A percentile compares a stretch with the other conserved stretches of the same genome.
phyloP scores from a whole-genome alignment of 1,140 invertebrate species.

The Drosophila busckii region DNA sequence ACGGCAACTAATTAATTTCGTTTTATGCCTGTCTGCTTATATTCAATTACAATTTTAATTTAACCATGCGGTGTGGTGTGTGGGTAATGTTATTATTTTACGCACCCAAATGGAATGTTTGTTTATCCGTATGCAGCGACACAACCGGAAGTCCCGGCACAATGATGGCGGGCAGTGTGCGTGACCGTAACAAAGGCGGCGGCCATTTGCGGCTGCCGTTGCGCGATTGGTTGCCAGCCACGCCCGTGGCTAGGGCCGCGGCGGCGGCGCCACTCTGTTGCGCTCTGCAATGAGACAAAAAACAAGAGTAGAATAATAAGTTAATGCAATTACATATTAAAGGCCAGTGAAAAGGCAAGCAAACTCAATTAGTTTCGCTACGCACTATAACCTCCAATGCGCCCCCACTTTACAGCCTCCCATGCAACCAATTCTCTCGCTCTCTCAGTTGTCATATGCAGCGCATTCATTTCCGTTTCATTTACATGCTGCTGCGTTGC shows the following conservation, averaged over 20 bases:
- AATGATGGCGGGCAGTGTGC: slow-evolving; percentile 93
- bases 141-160: slow-evolving; percentile 91
- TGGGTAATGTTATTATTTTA: slow-evolving; percentile 15
- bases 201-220: slow-evolving; percentile 79
- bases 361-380: slow-evolving; percentile 59
- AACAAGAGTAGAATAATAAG: slow-evolving; percentile 56
- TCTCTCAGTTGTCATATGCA: slow-evolving; percentile 1
- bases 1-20: no score
- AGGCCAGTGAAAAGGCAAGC: slow-evolving; percentile 31
- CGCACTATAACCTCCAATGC: not conserved
- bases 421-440: not conserved
- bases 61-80: not conserved
- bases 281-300: slow-evolving; percentile 50
- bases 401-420: no score
- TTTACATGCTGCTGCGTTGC: slow-evolving; percentile 54
- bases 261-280: slow-evolving; percentile 81
- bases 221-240: slow-evolving; percentile 58
- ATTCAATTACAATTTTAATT: slow-evolving; percentile 1
- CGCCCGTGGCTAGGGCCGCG: slow-evolving; percentile 79
- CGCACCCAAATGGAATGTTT: slow-evolving; percentile 78
- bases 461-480: slow-evolving; percentile 53
- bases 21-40: no score
- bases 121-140: slow-evolving; percentile 88
- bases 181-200: slow-evolving; percentile 89
- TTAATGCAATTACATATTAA: slow-evolving; percentile 67